Evolutionary conservation across 2,113 vertebrate species (phyloP).

Genomic region (Perca flavescens): DNA sequence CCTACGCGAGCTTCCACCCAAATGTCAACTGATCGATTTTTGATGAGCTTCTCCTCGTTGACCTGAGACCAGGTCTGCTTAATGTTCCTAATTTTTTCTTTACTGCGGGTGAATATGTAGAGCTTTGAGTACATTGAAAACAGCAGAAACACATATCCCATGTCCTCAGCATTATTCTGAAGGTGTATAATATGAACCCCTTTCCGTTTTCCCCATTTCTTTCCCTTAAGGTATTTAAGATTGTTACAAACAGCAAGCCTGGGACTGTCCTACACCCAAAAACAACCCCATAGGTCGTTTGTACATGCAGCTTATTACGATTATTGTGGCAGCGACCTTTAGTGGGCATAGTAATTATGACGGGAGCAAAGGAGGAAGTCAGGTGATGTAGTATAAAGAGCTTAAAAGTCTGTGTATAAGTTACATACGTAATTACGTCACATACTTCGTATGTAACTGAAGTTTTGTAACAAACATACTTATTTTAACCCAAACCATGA

Average conservation of each 20-base stretch:
- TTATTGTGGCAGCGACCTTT: no score
- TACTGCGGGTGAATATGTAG: constrained; percentile 5
- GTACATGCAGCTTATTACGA: no score
- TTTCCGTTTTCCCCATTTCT: neutral
- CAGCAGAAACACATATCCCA: neutral
- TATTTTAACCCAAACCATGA: no score
- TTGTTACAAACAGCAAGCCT: neutral
- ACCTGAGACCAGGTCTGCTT: rapidly evolving
- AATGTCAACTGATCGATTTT: neutral
- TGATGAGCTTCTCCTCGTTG: neutral
- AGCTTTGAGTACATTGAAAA: constrained; percentile 1
- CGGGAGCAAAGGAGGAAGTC: no score
- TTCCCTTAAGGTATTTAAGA: neutral
- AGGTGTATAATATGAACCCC: neutral
- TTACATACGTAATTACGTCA: no score
- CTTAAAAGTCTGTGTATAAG: no score
- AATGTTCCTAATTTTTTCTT: rapidly evolving
- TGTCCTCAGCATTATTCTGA: neutral
- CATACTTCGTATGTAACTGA: no score
- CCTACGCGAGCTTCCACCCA: constrained; percentile 62
- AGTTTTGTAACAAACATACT: no score
- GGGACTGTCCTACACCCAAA: no score
- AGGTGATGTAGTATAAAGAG: no score
- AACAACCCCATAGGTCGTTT: no score
- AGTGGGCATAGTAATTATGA: no score